Base-by-base conservation (phyloP, 2,113 vertebrate species). In the Sapajus apella region DNA sequence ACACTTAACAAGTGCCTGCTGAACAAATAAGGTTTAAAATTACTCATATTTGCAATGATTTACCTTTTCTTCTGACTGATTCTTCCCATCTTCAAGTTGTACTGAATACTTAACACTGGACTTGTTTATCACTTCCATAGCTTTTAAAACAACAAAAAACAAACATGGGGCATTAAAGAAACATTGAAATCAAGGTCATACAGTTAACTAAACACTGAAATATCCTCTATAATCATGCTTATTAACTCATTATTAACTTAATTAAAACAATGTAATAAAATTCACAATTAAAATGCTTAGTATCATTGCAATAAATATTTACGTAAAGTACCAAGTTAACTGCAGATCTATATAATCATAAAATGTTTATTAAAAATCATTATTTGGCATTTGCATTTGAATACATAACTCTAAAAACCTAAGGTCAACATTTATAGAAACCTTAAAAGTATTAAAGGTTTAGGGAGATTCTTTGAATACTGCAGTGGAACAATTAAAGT, bases 131-230 rank as follows among this genome's bases (percentile, higher is more conserved):
- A 70, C 20, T 70, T 94, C 83, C 40, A 25, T 64, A 96, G 85
- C 97, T 97, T 96, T 94, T 76, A 96, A 87, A 88, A 93, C 64
- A 97, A 85, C 68, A 94, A 84, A 87, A 40, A 90, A n/a, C 18
- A 76, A 94, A 87, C 13, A 40, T 7, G 11, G 52, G 18, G 1
- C 52, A 82, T 85, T 94, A 93, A 94, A 56, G 37, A 93, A 93
- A 90, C 40, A 56, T 2, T 77, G 45, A 87, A 77, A 94, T 83
- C 83, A 52, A 85, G 95, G 61, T 86, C 40, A 72, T 16, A 82
- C 11, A 90, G 81, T 75, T 35, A 93, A 45, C 35, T 64, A 77
- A 95, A 47, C 16, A 91, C 0, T 72, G 73, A 83, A 97, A 87
- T 12, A 56, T 56, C 45, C 89, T 90, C 47, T 30, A 47, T 17